phyloP scores from a whole-genome alignment of 2,797 vertebrate species.

The Pseudochirops corinnae region DNA sequence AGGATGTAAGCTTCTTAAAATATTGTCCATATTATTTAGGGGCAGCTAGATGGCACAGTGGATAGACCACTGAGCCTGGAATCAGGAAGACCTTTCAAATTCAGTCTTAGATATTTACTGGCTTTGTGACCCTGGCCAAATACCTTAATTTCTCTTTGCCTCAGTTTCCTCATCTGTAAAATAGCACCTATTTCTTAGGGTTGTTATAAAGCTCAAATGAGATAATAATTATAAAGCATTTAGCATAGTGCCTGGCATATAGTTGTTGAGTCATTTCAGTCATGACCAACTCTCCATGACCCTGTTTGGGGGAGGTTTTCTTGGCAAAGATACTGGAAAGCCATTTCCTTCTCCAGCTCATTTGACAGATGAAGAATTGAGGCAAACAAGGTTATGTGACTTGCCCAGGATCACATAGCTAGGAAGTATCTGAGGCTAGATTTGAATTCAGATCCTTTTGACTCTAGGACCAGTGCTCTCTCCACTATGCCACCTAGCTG shows the following conservation, averaged over 20 bases:
- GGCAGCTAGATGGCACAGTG: neutral
- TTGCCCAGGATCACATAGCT: neutral
- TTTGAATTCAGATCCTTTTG: neutral
- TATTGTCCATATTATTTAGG: neutral
- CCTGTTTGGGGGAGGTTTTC: neutral
- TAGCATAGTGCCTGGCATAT: neutral
- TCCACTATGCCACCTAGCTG: neutral
- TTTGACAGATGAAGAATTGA: neutral
- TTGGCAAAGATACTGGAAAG: neutral
- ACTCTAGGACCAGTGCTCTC: neutral
- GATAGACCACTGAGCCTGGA: neutral
- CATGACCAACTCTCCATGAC: neutral
- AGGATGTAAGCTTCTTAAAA: neutral
- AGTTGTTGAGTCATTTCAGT: neutral
- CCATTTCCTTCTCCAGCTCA: neutral
- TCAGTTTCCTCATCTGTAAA: neutral
- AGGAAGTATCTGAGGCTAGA: neutral
- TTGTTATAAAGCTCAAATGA: neutral
- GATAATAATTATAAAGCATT: neutral
- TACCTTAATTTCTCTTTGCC: neutral
- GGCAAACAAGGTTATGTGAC: neutral
- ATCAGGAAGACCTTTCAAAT: neutral
- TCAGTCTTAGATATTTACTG: neutral
- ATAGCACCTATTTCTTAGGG: neutral
- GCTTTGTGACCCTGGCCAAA: neutral